A percentile compares a stretch with the other conserved stretches of the same genome.
These are phyloP conservation scores for Poeciliopsis occidentalis DNA, from an alignment of 2,113 vertebrate species.

Conservation along the genomic window DNA sequence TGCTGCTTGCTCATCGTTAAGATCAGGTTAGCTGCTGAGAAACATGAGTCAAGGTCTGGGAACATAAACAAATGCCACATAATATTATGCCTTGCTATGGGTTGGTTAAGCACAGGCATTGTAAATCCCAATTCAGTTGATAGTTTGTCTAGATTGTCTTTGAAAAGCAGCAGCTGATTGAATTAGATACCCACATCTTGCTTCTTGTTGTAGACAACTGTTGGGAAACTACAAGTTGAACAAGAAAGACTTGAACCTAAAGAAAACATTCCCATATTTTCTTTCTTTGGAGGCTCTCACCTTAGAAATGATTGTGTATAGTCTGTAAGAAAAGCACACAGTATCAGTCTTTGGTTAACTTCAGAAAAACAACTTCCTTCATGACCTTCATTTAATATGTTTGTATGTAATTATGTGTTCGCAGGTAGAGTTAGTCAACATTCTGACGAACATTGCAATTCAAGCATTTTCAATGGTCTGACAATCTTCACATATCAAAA, in stretches of 20 bases:
- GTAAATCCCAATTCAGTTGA: neutral
- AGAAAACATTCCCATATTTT: neutral
- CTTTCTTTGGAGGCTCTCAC: neutral
- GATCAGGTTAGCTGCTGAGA: constrained; percentile 39
- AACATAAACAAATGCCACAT: constrained; percentile 38
- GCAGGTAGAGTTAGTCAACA: no score
- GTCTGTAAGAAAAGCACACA: neutral
- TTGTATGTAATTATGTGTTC: no score
- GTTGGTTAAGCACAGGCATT: constrained; percentile 28
- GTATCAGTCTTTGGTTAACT: neutral
- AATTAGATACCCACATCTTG: constrained; percentile 12
- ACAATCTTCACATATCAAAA: no score
- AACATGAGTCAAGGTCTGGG: constrained; percentile 34
- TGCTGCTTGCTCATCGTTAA: constrained; percentile 48
- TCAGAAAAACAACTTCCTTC: no score
- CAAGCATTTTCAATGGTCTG: no score
- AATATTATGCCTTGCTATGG: constrained; percentile 19
- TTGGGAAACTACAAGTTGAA: neutral
- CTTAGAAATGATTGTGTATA: neutral
- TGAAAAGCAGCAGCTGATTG: constrained; percentile 18
- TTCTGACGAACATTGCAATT: no score
- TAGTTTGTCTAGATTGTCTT: neutral
- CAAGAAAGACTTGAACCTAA: neutral
- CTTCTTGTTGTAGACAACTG: neutral
- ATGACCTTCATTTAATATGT: no score